Evolutionary conservation across 2,113 vertebrate species (phyloP).

Genomic region (Microcebus jonahi): DNA sequence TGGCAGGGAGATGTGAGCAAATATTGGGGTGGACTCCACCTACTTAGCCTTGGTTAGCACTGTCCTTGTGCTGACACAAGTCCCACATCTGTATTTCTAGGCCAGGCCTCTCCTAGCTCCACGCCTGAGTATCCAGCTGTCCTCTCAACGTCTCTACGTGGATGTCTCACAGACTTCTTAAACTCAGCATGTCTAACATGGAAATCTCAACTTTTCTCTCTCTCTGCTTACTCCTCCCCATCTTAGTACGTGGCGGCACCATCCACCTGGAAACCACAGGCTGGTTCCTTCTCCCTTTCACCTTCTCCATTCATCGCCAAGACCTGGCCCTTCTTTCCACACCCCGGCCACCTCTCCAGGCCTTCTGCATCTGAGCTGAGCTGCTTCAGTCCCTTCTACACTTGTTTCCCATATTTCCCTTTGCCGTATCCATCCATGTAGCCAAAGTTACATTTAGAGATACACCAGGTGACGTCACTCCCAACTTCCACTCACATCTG

Average conservation of each 20-base stretch:
- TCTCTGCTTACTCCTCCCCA: not conserved
- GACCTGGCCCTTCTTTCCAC: too few relatives aligned
- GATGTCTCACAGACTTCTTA: not conserved
- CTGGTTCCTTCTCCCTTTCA: not conserved
- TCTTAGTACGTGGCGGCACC: not conserved
- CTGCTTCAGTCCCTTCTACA: not conserved
- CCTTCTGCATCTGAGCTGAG: not conserved
- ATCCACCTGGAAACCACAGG: not conserved
- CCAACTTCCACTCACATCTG: not conserved
- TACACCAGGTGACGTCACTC: not conserved
- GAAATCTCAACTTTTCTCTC: not conserved
- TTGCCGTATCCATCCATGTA: not conserved
- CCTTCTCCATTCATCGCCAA: not conserved
- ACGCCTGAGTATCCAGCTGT: not conserved
- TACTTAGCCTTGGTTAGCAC: not conserved
- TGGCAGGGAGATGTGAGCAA: not conserved
- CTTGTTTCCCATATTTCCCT: not conserved
- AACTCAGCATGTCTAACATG: not conserved
- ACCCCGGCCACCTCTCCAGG: rapidly evolving
- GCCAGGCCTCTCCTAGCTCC: not conserved
- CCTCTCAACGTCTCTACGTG: not conserved
- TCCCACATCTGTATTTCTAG: not conserved
- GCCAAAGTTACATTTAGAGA: not conserved
- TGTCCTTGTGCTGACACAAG: not conserved
- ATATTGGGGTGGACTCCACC: not conserved